Evolutionary conservation across 2,888 invertebrate genomes (phyloP), one percentile per base, ranked within the genome.

Genomic region (Loripinus fragilis): DNA sequence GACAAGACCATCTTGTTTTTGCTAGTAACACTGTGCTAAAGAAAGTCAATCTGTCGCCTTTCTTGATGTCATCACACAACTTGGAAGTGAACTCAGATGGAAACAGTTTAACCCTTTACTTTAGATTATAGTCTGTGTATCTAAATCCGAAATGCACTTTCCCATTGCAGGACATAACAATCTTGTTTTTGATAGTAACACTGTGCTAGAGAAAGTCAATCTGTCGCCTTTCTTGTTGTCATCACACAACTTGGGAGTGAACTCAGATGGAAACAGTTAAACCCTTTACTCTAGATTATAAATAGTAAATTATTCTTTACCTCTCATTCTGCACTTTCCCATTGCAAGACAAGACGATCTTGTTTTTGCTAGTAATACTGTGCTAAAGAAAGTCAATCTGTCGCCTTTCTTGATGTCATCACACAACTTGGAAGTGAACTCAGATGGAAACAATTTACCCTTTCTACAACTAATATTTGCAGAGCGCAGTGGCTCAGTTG

Each of bases 21-120:
- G 77, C 66, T 69, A 70, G 69, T 25, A 76, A 64, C 52, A 60
- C 50, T 84, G 81, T 84, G 81, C 83, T 48, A 70, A 10, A 70
- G 42, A 25, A 45, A 50, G 42, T 33, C 70, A 70, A n/a, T n/a
- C 52, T 38, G 77, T 78, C 77, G 77, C 77, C 73, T 78, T 78
- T 69, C 73, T 73, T 73, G 73, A 42, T 28, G 10, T 23, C 3
- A 17, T 3, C 23, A n/a, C 35, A 41, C 20, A 35, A 68, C 52
- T 50, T 50, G 50, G 50, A 71, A 76, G 71, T 76, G 76, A 76
- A 76, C 67, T 30, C 55, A 52, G 72, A 42, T 52, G 50, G 76
- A 50, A n/a, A 74, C 68, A 74, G n/a, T n/a, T n/a, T n/a, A n/a
- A n/a, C n/a, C n/a, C n/a, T n/a, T n/a, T n/a, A n/a, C n/a, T n/a